Percentiles rank a stretch among this genome's conserved stretches.
Conservation (phyloP, 1,140 invertebrate species). For the Cydia splendana region DNA sequence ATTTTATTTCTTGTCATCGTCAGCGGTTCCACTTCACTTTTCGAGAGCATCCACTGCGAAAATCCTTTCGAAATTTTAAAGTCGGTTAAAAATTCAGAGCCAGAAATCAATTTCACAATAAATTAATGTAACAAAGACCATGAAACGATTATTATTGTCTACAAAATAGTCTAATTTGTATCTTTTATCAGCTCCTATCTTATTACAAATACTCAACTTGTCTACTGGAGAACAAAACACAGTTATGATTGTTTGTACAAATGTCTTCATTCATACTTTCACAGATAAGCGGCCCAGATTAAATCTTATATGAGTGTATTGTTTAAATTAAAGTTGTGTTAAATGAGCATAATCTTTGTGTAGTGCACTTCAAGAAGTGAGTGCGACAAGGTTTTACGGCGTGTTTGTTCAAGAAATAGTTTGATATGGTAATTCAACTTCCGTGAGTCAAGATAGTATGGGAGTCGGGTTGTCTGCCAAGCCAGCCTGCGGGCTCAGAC, state of each 20-base stretch:
- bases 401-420: conserved; percentile 54
- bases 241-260: conserved; percentile 32
- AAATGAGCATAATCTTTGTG: conserved; percentile 20
- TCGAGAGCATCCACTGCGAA: no score
- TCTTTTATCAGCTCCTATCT: conserved; percentile 29
- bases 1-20: no score
- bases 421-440: conserved; percentile 63
- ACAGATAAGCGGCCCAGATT: conserved; percentile 44
- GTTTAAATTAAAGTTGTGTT: conserved; percentile 39
- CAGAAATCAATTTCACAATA: no score
- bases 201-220: conserved; percentile 17
- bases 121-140: background rate
- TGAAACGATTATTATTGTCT: background rate
- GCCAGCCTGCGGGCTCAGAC: conserved; percentile 16
- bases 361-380: conserved; percentile 10
- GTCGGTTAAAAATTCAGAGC: no score
- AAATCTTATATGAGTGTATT: conserved; percentile 29
- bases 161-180: conserved; percentile 18
- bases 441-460: conserved; percentile 49
- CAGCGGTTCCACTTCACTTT: no score
- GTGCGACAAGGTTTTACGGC: conserved; percentile 44
- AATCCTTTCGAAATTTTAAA: no score
- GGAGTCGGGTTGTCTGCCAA: conserved; percentile 49
- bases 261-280: conserved; percentile 48
- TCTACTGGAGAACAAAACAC: background rate